Base-by-base conservation (phyloP, 64 coral and sea anemone genomes). In the Anthopleura sola region DNA sequence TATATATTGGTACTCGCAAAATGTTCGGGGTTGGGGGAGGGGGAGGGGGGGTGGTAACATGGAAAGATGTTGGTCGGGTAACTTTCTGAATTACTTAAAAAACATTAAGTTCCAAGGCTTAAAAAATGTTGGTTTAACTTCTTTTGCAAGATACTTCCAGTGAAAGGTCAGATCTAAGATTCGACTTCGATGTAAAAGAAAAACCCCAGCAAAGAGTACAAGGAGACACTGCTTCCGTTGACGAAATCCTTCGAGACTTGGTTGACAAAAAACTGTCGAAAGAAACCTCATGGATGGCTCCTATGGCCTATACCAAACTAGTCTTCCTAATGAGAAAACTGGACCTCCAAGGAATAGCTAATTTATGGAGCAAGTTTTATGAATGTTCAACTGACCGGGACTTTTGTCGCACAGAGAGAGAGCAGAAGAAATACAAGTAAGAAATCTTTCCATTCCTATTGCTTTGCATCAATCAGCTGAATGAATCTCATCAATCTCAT, bases 241-340 rank as follows among this genome's bases (percentile, higher is more conserved):
- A 58, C 28, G 33, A 15, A 75, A 75, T 87, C 57, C 69, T 94
- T 7, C 84, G 83, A 50, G 88, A 90, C 23, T 77, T 94, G 80
- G 80, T 94, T 51, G 68, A 31, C 5, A 82, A 37, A 23, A 47
- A 82, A 12, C 88, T 88, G 8, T 66, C 75, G 47, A 90, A 85
- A 19, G 87, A 87, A 60, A 89, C 86, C 51, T 55, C n/a, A 36
- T 85, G 88, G 34, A 24, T 68, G 21, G 82, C 89, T 12, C 88
- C 80, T 20, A 29, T 57, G 75, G 89, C 57, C 34, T 94, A 90
- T 55, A 86, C 88, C 86, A 78, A 78, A 28, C 33, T 94, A 26
- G 93, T 94, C 20, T 94, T 94, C 38, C 49, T 79, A 19, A 60
- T 94, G 68, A 84, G 84, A 33, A 82, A 86, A 60, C 44, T 90